Evolutionary conservation across 2,797 vertebrate species (phyloP).

Genomic region (Ctenopoma kingsleyae): DNA sequence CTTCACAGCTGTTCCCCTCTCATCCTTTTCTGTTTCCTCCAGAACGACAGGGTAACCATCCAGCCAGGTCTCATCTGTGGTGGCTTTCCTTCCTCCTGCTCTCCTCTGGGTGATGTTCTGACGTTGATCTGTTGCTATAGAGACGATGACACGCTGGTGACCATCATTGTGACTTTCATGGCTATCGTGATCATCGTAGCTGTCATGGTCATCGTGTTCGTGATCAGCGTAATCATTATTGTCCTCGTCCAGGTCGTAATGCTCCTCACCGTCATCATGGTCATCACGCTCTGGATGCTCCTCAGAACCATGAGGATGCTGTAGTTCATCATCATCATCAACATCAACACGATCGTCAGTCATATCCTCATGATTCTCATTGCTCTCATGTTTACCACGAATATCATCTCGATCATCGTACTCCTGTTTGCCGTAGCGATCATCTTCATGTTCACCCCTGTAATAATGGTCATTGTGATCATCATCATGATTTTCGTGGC

Average conservation of each 20-base stretch:
- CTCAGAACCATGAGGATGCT: constrained; percentile 38
- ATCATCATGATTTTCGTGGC: constrained; percentile 38
- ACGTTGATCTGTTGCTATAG: constrained; percentile 60
- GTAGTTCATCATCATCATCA: constrained; percentile 16
- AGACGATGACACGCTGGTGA: constrained; percentile 60
- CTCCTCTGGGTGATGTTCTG: constrained; percentile 77
- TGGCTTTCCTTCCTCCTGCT: constrained; percentile 57
- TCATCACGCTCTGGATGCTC: constrained; percentile 51
- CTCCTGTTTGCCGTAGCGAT: constrained; percentile 42
- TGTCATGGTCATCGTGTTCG: background rate
- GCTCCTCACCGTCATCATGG: constrained; percentile 24
- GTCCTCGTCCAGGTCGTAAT: constrained; percentile 29
- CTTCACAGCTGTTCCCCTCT: constrained; percentile 30
- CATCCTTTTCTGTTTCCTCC: constrained; percentile 68
- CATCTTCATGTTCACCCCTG: constrained; percentile 73
- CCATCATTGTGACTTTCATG: constrained; percentile 61
- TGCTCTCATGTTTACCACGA: constrained; percentile 54
- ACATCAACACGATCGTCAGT: constrained; percentile 26
- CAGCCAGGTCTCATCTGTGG: constrained; percentile 91
- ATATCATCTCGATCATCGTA: constrained; percentile 47
- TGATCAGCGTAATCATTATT: constrained; percentile 15
- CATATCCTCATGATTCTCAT: constrained; percentile 51
- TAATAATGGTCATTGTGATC: constrained; percentile 69
- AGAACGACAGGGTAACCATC: constrained; percentile 91
- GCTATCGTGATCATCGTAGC: constrained; percentile 10